These are phyloP conservation scores for Torymus auratus DNA, from an alignment of 2,888 invertebrate species.

Conservation along the genomic window DNA sequence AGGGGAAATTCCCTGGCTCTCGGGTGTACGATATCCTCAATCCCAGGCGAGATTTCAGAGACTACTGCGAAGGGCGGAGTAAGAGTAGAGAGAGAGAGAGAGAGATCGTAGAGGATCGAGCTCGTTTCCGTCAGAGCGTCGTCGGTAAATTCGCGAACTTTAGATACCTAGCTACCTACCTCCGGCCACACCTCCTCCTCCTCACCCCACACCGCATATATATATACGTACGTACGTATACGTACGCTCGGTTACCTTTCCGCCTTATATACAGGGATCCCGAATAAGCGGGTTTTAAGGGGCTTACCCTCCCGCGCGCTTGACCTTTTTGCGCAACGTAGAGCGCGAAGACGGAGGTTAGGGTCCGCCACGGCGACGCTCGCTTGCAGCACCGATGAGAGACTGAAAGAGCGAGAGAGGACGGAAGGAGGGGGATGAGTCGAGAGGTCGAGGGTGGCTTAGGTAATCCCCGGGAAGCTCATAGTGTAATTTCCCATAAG, in stretches of 20 bases:
- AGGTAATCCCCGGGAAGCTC: conserved; percentile 63
- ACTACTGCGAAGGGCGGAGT: conserved; percentile 2
- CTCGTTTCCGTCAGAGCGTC: conserved; percentile 54
- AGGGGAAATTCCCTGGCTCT: conserved; percentile 53
- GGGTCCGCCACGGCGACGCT: neutral
- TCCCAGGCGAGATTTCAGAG: conserved; percentile 54
- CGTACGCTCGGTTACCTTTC: conserved; percentile 55
- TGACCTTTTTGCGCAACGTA: conserved; percentile 51
- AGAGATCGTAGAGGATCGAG: conserved; percentile 45
- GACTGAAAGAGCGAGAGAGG: conserved; percentile 8
- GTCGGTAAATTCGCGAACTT: conserved; percentile 67
- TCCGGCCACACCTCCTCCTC: conserved; percentile 54
- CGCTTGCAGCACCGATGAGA: neutral
- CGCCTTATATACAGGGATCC: conserved; percentile 59
- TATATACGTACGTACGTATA: neutral
- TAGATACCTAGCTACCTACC: conserved; percentile 61
- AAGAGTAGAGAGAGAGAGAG: conserved; percentile 18
- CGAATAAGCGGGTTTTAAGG: conserved; percentile 71
- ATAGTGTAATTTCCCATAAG: conserved; percentile 74
- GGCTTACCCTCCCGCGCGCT: conserved; percentile 64
- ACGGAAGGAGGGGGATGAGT: conserved; percentile 6
- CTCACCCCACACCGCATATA: neutral
- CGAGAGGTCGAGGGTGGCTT: conserved; percentile 52
- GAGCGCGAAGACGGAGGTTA: conserved; percentile 43
- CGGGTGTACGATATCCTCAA: conserved; percentile 58